These are phyloP conservation scores for Resseliella maxima DNA, from an alignment of 2,888 invertebrate species.

Conservation along the genomic window DNA sequence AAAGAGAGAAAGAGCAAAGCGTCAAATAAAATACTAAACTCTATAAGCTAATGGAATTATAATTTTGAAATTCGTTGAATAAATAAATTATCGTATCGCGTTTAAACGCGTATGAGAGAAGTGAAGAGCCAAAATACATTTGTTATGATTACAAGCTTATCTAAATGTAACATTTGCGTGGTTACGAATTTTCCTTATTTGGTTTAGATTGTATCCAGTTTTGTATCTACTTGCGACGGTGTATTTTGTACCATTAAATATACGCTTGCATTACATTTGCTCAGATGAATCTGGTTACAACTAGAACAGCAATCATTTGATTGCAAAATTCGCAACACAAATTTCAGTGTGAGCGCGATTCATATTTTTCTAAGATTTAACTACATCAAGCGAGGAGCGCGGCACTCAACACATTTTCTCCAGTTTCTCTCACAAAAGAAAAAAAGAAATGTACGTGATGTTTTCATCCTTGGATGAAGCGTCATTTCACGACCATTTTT, in stretches of 20 bases:
- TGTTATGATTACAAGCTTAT: conserved; percentile 11
- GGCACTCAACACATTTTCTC: neutral
- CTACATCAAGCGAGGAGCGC: no score
- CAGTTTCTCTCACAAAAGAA: neutral
- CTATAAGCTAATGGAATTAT: neutral
- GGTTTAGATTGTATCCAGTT: neutral
- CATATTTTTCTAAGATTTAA: no score
- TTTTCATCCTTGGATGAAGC: conserved; percentile 3
- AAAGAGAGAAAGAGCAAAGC: no score
- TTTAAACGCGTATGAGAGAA: neutral
- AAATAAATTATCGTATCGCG: conserved; percentile 2
- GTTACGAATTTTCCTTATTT: neutral
- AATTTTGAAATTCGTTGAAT: conserved; percentile 40
- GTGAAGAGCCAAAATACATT: neutral
- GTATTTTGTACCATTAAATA: neutral
- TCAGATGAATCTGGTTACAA: neutral
- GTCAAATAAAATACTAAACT: neutral
- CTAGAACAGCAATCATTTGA: neutral
- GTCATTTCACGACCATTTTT: neutral
- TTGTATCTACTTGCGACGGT: neutral
- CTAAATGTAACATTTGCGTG: conserved; percentile 30
- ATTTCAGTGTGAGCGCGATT: neutral
- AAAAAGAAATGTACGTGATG: neutral
- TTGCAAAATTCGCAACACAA: no score
- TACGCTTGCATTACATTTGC: neutral